Conservation (phyloP, 2,113 vertebrate genomes). For the Poicephalus meyeri region DNA sequence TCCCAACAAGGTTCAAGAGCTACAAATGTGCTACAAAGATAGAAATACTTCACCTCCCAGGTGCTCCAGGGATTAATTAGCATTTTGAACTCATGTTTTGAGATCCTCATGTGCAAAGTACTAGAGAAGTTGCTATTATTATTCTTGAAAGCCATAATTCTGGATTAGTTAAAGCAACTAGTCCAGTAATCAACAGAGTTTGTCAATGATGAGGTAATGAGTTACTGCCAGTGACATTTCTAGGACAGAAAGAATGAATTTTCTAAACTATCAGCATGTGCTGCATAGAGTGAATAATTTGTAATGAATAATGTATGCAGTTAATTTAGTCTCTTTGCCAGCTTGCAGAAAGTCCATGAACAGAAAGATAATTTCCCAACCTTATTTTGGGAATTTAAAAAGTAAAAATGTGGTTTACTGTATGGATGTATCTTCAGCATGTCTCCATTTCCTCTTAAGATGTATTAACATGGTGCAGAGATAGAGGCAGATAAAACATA, state of each 20-base stretch:
- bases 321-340: slow-evolving; percentile 59
- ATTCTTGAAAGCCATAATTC: slow-evolving; percentile 10
- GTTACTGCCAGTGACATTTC: slow-evolving; percentile 65
- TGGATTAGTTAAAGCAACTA: slow-evolving; percentile 49
- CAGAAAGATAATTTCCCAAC: slow-evolving; percentile 2
- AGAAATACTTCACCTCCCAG: neutral
- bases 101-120: neutral
- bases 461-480: neutral
- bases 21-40: neutral
- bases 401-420: neutral
- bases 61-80: slow-evolving; percentile 54
- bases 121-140: slow-evolving; percentile 16
- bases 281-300: slow-evolving; percentile 56
- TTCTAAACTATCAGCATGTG: slow-evolving; percentile 61
- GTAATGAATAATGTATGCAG: slow-evolving; percentile 64
- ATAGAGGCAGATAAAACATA: neutral
- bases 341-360: slow-evolving; percentile 49
- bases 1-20: neutral
- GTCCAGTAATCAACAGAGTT: slow-evolving; percentile 57
- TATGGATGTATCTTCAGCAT: neutral
- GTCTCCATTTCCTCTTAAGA: neutral
- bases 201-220: slow-evolving; percentile 38
- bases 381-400: neutral
- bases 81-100: slow-evolving; percentile 18
- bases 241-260: slow-evolving; percentile 66